Evolutionary conservation across 2,113 vertebrate genomes (phyloP).

Genomic region (Opisthocomus hoazin): DNA sequence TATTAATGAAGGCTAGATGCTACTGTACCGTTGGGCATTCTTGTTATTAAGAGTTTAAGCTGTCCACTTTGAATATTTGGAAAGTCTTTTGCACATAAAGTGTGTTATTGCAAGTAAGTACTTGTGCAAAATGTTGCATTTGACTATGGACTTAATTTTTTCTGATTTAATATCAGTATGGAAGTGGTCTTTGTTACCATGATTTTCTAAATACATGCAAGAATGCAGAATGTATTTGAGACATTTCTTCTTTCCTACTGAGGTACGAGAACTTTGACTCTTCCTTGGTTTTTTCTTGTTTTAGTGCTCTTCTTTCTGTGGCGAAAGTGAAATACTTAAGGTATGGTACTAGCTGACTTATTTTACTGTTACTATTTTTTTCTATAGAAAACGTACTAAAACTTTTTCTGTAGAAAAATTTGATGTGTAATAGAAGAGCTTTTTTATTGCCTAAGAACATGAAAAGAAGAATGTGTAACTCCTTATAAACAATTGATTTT

Average conservation of each 20-base stretch:
- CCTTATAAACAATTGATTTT: background rate
- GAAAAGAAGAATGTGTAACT: background rate
- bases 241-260: background rate
- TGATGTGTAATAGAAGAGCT: background rate
- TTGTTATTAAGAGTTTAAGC: background rate
- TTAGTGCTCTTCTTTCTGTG: background rate
- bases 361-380: background rate
- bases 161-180: background rate
- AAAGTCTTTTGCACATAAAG: background rate
- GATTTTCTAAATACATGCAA: background rate
- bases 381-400: background rate
- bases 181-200: background rate
- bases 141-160: background rate
- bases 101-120: background rate
- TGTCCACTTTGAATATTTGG: background rate
- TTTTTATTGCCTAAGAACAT: background rate
- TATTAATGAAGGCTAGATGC: background rate
- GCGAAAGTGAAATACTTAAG: background rate
- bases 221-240: background rate
- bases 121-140: background rate
- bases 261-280: background rate
- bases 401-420: background rate
- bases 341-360: background rate
- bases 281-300: background rate
- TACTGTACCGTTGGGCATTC: background rate